These are phyloP conservation scores for Rhinoraja longicauda DNA, from an alignment of 2,797 vertebrate genomes.

Conservation along the genomic window DNA sequence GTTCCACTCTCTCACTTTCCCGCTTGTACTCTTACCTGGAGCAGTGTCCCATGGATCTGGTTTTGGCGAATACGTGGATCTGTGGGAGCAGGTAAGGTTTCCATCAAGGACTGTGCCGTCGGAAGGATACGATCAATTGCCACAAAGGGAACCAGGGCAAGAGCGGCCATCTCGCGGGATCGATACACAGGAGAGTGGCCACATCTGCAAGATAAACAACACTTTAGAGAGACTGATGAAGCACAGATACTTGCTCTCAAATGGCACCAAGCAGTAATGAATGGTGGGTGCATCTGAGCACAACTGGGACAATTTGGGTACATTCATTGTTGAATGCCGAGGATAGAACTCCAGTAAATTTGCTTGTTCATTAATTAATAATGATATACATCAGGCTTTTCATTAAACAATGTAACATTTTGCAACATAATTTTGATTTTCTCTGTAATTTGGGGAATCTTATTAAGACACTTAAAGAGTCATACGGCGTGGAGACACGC, in stretches of 20 bases:
- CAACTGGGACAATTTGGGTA: background rate
- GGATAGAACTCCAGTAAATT: background rate
- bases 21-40: conserved; percentile 64
- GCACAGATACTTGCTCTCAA: background rate
- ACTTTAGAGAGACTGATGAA: background rate
- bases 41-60: conserved; percentile 75
- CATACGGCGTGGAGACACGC: too few relatives aligned
- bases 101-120: conserved; percentile 60
- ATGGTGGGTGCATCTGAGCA: background rate
- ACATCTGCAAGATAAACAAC: conserved; percentile 60
- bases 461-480: too few relatives aligned
- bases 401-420: background rate
- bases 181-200: conserved; percentile 74
- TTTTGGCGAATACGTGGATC: conserved; percentile 66
- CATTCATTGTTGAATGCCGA: background rate
- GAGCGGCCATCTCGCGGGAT: conserved; percentile 83
- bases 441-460: background rate
- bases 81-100: conserved; percentile 63
- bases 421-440: background rate
- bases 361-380: background rate
- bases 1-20: conserved; percentile 38
- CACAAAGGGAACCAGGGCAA: conserved; percentile 85
- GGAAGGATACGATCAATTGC: conserved; percentile 63
- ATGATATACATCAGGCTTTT: background rate
- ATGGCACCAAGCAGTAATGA: background rate